Evolutionary conservation across 2,888 invertebrate species (phyloP).

Genomic region (Mylabris sibirica): DNA sequence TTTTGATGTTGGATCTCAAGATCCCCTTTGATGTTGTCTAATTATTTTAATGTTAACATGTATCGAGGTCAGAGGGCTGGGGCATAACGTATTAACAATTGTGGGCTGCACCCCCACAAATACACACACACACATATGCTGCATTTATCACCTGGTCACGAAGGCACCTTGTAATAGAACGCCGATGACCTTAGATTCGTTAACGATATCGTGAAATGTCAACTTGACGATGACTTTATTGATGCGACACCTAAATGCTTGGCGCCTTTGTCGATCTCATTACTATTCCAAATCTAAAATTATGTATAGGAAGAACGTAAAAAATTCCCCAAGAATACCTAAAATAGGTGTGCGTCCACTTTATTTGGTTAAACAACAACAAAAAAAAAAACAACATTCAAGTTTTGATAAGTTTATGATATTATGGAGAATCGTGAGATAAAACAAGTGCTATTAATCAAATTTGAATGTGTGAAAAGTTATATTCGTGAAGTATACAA

Average conservation of each 20-base stretch:
- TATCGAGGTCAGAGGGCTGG: conserved; percentile 25
- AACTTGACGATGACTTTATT: conserved; percentile 16
- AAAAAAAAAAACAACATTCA: neutral
- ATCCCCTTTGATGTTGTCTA: neutral
- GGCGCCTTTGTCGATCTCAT: conserved; percentile 14
- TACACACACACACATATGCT: conserved; percentile 13
- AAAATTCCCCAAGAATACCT: neutral
- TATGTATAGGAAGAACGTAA: neutral
- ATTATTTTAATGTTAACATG: conserved; percentile 22
- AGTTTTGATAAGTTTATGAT: neutral
- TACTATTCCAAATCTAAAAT: neutral
- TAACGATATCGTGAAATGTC: conserved; percentile 18
- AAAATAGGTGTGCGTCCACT: neutral
- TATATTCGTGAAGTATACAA: conserved; percentile 6
- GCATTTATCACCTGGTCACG: conserved; percentile 20
- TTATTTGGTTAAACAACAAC: neutral
- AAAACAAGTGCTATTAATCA: conserved; percentile 5
- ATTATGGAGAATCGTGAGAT: conserved; percentile 6
- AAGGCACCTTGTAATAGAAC: conserved; percentile 10
- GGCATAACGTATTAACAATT: conserved; percentile 17
- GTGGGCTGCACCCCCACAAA: conserved; percentile 24
- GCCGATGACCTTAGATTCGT: conserved; percentile 13
- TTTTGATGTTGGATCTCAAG: neutral
- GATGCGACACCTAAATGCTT: conserved; percentile 15
- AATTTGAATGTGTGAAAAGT: conserved; percentile 13